Evolutionary conservation across 2,888 invertebrate genomes (phyloP).

Genomic region (Patella ulyssiponensis): DNA sequence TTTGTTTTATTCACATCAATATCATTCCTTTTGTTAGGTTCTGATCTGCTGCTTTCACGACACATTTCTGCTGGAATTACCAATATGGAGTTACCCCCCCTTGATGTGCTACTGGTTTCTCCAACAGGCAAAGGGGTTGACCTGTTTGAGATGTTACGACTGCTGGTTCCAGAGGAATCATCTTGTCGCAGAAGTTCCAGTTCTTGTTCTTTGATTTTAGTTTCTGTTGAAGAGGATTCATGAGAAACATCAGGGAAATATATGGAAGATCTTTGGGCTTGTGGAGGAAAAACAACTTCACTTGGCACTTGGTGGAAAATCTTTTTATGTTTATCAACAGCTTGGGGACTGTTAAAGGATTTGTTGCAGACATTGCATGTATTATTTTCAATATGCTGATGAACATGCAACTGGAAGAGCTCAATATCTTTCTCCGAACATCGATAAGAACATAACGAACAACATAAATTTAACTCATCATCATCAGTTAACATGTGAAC

Average conservation of each 20-base stretch:
- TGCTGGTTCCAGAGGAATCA: not conserved
- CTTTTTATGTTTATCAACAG: conserved; percentile 41
- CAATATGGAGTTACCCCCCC: not conserved
- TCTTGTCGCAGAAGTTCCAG: not conserved
- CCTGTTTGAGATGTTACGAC: not conserved
- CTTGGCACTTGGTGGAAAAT: not conserved
- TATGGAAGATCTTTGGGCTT: not conserved
- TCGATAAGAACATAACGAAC: not conserved
- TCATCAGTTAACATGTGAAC: not conserved
- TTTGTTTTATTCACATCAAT: not conserved
- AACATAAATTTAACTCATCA: not conserved
- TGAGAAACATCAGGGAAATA: not conserved
- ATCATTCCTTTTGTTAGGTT: not conserved
- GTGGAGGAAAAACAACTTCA: conserved; percentile 4
- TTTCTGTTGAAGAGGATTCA: not conserved
- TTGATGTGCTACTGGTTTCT: not conserved
- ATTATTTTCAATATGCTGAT: not conserved
- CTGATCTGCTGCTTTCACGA: not conserved
- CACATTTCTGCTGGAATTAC: not conserved
- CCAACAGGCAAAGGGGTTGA: not conserved
- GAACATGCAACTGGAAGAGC: not conserved
- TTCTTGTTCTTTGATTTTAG: not conserved
- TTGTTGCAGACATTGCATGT: conserved; percentile 40
- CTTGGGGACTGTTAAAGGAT: conserved; percentile 41
- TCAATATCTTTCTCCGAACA: conserved; percentile 4